Evolutionary conservation across 2,888 invertebrate species (phyloP).

Genomic region (Acleris cristana): DNA sequence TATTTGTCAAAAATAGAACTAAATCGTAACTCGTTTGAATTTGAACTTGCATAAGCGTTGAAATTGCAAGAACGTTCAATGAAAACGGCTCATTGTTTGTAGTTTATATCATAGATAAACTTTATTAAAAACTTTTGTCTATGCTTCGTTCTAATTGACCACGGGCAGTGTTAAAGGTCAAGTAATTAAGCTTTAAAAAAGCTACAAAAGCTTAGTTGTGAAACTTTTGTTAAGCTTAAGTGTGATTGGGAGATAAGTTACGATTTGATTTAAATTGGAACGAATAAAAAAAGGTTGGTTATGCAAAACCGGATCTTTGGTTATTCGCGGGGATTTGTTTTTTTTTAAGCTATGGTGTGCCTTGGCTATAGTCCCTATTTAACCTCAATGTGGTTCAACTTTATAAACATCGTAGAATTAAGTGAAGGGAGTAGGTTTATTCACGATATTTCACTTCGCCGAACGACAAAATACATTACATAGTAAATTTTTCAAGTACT

Average conservation of each 20-base stretch:
- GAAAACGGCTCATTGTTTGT: constrained; percentile 49
- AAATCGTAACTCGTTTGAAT: constrained; percentile 7
- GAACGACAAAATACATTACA: too few species aligned
- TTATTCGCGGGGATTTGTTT: neutral
- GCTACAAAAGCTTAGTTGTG: constrained; percentile 26
- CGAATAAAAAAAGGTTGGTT: constrained; percentile 15
- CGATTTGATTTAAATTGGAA: constrained; percentile 23
- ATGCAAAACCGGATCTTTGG: constrained; percentile 25
- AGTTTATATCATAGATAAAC: constrained; percentile 41
- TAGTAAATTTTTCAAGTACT: too few species aligned
- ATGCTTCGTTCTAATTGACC: constrained; percentile 47
- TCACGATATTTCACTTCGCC: too few species aligned
- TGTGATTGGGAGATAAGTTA: constrained; percentile 34
- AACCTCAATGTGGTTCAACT: too few species aligned
- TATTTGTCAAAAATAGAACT: neutral
- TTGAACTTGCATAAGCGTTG: constrained; percentile 31
- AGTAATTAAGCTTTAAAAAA: constrained; percentile 38
- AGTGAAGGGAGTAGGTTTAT: too few species aligned
- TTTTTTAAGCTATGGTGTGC: neutral
- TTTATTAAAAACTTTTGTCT: constrained; percentile 46
- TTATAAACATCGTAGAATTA: too few species aligned
- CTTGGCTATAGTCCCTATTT: too few species aligned
- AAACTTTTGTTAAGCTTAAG: constrained; percentile 28
- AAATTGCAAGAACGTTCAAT: constrained; percentile 47
- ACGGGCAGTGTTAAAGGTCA: constrained; percentile 44